phyloP scores from a whole-genome alignment of 2,797 vertebrate species.

The Cyprinella venusta region DNA sequence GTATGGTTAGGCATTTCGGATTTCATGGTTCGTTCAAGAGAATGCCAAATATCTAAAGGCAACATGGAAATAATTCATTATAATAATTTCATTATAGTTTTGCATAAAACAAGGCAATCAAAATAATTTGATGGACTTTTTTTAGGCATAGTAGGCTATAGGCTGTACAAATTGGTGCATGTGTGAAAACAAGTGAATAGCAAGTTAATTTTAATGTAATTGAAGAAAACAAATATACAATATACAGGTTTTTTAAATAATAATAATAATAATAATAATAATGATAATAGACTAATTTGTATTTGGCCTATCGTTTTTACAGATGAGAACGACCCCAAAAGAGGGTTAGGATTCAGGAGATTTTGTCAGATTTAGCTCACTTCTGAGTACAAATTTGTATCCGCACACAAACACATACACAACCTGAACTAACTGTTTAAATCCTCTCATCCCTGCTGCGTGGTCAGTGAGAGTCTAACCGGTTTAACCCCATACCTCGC shows the following conservation, averaged over 20 bases:
- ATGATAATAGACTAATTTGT: no score
- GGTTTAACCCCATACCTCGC: background rate
- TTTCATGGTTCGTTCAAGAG: background rate
- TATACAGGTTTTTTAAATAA: background rate
- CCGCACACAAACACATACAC: background rate
- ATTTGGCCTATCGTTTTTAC: background rate
- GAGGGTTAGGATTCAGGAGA: background rate
- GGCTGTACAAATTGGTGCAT: background rate
- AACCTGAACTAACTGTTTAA: conserved; percentile 12
- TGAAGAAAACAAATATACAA: background rate
- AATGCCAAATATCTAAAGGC: background rate
- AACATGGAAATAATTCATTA: background rate
- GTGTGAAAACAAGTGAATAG: background rate
- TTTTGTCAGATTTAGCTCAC: background rate
- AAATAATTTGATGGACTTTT: background rate
- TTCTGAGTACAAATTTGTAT: background rate
- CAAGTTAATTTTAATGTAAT: background rate
- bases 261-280: no score
- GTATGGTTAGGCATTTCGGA: background rate
- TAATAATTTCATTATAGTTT: background rate
- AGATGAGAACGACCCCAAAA: background rate
- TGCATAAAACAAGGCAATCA: background rate
- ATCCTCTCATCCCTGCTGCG: conserved; percentile 22
- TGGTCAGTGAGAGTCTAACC: conserved; percentile 4
- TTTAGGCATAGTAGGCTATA: background rate